phyloP scores from a whole-genome alignment of 1,140 invertebrate species.

The Pteromalus puparum region DNA sequence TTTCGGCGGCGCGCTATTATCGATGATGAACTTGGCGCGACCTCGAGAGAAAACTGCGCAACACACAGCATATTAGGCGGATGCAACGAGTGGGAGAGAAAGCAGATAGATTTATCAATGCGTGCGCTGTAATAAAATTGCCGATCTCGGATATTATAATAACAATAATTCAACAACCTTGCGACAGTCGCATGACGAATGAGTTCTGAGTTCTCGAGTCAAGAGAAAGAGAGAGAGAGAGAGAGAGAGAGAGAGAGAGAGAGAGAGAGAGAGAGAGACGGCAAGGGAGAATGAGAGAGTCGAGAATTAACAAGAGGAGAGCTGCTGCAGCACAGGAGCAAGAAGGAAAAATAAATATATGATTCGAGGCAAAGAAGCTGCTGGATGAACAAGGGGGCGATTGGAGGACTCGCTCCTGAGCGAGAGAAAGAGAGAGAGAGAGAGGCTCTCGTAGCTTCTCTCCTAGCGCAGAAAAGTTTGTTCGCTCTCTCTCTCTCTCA shows the following conservation, averaged over 20 bases:
- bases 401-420: neutral
- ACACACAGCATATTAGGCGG: constrained; percentile 53
- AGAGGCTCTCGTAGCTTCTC: constrained; percentile 43
- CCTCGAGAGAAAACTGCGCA: constrained; percentile 68
- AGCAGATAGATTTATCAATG: neutral
- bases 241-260: neutral
- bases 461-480: constrained; percentile 58
- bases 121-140: neutral
- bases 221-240: neutral
- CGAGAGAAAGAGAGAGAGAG: constrained; percentile 16
- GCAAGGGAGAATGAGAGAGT: neutral
- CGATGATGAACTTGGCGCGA: constrained; percentile 74
- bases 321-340: neutral
- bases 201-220: neutral
- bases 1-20: constrained; percentile 71
- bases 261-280: neutral
- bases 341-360: constrained; percentile 48
- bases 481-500: constrained; percentile 15
- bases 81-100: neutral
- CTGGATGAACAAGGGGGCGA: constrained; percentile 11
- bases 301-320: constrained; percentile 40
- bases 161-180: neutral
- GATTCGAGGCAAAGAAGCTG: constrained; percentile 36
- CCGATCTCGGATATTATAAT: neutral
- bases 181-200: neutral